Evolutionary conservation across 2,797 vertebrate genomes (phyloP), one percentile per base, ranked within the genome.

Genomic region (Argya squamiceps): DNA sequence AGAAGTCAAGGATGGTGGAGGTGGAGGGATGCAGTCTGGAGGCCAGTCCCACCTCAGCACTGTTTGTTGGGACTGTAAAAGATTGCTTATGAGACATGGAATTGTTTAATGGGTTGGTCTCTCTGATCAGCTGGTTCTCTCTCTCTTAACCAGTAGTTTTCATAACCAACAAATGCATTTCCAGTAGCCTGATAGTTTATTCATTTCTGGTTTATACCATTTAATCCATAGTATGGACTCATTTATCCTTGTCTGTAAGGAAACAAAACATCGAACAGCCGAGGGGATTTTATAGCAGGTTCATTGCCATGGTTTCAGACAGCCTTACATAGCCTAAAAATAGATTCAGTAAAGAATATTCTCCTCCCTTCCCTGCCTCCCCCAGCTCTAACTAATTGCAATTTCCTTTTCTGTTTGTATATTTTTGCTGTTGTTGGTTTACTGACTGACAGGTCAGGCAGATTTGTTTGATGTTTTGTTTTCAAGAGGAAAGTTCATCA

Each of bases 271-370:
- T 50, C 0, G 9, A 84, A 76, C 84, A 69, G 63, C 82, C 16
- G 4, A 88, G 69, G 82, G 76, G 87, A 93, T 96, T 92, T 92
- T 89, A 78, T 58, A 85, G 75, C 84, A 93, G 87, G 92, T 94
- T 96, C 93, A 97, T 97, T 96, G 93, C 95, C 91, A 96, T 96
- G 96, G 96, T 97, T 96, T 96, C 96, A 96, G 91, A 55, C 87
- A 93, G 91, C 55, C 62, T 88, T 88, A 78, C 2, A 1, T 46
- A 82, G 87, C 60, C 95, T 97, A 94, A 96, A 96, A 95, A 96
- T 96, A 96, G 96, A 89, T 56, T 81, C 89, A 94, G 88, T 91
- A 88, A 96, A 93, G 93, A 96, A 95, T 92, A 95, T 94, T 96
- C 90, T 87, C 53, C 84, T 95, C 63, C 65, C 62, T 96, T 92